Conservation (phyloP, 92 coral and sea anemone species). For the Epizoanthus fatuus region DNA sequence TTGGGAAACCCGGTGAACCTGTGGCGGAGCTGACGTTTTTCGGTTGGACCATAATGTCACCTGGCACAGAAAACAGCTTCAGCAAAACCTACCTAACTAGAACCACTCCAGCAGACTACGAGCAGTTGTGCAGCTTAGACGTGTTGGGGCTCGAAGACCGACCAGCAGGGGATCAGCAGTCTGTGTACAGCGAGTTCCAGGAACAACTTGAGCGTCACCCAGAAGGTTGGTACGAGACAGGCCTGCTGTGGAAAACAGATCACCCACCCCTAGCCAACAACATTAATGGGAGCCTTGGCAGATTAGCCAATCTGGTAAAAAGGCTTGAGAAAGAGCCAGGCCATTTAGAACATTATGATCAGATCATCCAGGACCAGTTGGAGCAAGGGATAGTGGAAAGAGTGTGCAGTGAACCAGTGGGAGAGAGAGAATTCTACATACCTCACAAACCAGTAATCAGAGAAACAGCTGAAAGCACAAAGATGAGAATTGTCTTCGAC, state of each 20-base stretch:
- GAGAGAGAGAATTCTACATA: slow-evolving; percentile 47
- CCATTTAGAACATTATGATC: slow-evolving; percentile 31
- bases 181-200: slow-evolving; percentile 61
- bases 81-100: slow-evolving; percentile 44
- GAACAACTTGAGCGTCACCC: slow-evolving; percentile 59
- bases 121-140: slow-evolving; percentile 61
- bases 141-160: slow-evolving; percentile 72
- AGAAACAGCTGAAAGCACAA: slow-evolving; percentile 24
- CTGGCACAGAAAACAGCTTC: slow-evolving; percentile 57
- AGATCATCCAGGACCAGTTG: slow-evolving; percentile 50
- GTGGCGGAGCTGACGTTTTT: slow-evolving; percentile 66
- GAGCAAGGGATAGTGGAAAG: slow-evolving; percentile 47
- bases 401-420: slow-evolving; percentile 24
- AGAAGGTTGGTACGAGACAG: slow-evolving; percentile 74
- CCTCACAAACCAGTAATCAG: slow-evolving; percentile 49
- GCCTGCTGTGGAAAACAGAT: slow-evolving; percentile 64
- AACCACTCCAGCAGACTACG: slow-evolving; percentile 63
- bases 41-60: slow-evolving; percentile 70
- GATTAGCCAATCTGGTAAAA: slow-evolving; percentile 61
- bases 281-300: slow-evolving; percentile 51
- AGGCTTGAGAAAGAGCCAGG: slow-evolving; percentile 57
- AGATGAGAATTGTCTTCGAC: slow-evolving; percentile 44
- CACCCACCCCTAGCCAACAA: slow-evolving; percentile 57
- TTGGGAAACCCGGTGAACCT: slow-evolving; percentile 66
- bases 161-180: slow-evolving; percentile 56